phyloP scores from a whole-genome alignment of 2,113 vertebrate genomes.

The Indicator indicator region DNA sequence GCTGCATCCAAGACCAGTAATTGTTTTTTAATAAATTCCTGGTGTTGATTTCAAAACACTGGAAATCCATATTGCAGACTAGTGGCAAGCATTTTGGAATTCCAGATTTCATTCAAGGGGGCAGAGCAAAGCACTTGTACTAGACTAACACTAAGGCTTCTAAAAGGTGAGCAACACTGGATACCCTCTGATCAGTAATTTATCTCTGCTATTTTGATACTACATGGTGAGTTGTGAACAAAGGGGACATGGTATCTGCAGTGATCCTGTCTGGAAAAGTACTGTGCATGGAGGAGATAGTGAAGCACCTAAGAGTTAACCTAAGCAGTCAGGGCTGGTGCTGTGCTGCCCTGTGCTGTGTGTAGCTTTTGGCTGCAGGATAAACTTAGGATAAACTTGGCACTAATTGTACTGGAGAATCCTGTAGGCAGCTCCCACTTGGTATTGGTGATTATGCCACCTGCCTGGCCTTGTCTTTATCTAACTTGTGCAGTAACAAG shows the following conservation, averaged over 20 bases:
- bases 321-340: background rate
- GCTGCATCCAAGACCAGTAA: background rate
- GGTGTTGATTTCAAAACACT: background rate
- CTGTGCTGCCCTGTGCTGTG: background rate
- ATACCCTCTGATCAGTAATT: background rate
- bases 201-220: background rate
- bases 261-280: accelerated
- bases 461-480: too few species aligned
- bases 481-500: too few species aligned
- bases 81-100: background rate
- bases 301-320: background rate
- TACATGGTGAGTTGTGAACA: background rate
- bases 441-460: accelerated
- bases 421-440: background rate
- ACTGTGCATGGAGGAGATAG: background rate
- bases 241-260: background rate
- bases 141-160: background rate
- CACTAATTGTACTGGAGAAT: background rate
- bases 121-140: background rate
- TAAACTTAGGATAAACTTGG: background rate
- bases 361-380: accelerated
- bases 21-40: background rate
- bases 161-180: background rate
- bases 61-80: background rate
- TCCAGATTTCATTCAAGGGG: background rate